Percentiles rank a stretch among this genome's conserved stretches.
phyloP scores from a whole-genome alignment of 2,797 vertebrate species.

The Allobates femoralis region DNA sequence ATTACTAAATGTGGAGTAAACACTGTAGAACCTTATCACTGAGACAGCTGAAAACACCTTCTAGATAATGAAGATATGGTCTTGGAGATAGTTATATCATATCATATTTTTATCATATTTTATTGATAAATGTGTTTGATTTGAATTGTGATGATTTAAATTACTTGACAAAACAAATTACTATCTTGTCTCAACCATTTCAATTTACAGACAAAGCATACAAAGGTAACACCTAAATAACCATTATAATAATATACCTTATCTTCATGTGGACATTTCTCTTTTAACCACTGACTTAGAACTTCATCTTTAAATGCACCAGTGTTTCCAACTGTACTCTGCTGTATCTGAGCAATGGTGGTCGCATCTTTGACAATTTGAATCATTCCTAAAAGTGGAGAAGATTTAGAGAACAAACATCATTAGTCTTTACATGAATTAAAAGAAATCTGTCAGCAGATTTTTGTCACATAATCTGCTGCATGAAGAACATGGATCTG shows the following conservation, averaged over 20 bases:
- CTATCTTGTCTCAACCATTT: neutral
- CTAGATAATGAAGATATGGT: no score
- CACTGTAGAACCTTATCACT: no score
- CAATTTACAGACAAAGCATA: neutral
- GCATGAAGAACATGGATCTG: no score
- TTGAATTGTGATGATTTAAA: no score
- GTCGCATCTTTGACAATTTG: conserved; percentile 97
- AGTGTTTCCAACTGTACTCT: conserved; percentile 96
- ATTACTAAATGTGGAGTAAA: no score
- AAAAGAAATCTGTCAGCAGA: neutral
- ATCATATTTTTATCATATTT: no score
- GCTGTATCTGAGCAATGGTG: conserved; percentile 97
- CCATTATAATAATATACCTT: conserved; percentile 77
- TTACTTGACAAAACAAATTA: no score
- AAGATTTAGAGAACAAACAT: neutral
- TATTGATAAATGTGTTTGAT: no score
- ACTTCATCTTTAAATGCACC: conserved; percentile 98
- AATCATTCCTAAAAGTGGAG: conserved; percentile 87
- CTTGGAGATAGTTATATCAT: no score
- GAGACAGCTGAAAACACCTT: no score
- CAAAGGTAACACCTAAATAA: neutral
- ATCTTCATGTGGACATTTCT: conserved; percentile 92
- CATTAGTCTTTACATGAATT: neutral
- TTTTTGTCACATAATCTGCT: no score
- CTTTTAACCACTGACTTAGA: conserved; percentile 92